Evolutionary conservation across 1,140 invertebrate species (phyloP), one percentile per base, ranked within the genome.

Genomic region (Argopecten irradians): DNA sequence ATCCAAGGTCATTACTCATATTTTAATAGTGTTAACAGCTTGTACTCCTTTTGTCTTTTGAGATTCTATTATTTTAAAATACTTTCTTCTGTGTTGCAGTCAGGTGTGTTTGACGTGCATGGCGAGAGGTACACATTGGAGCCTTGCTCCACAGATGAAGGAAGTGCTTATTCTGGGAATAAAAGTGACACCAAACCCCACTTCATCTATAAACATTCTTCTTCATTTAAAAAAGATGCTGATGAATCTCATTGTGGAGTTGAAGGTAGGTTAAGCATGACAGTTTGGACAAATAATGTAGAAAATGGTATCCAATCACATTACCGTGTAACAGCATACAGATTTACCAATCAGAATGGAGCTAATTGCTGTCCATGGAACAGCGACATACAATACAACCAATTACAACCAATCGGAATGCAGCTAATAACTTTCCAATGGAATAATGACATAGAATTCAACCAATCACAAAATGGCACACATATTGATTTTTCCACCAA

Each of bases 81-180:
- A 14, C 22, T 88, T 89, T 89, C 35, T 88, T 90, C 86, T 86
- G 84, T 82, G 33, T 92, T 93, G 84, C 92, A 93, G 93, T 90
- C 89, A 43, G 93, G 93, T 39, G 87, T 91, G 1, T 90, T 93
- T 85, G 86, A 92, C 36, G 46, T 91, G 84, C 34, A 87, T 36
- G 92, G 91, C 41, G 91, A 92, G 82, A 92, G 91, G 82, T 93
- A 91, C 87, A 88, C 91, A 87, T 90, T 93, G 55, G 91, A 93
- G 86, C 92, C 92, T 36, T 16, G 86, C 43, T 33, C 82, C 85
- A 39, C 85, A 83, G 86, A 34, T 86, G 82, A 55, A 86, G 83
- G 84, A 34, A 43, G 34, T 82, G 84, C 82, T 85, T 33, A 33
- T n/a, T 35, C 55, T 87, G 32, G 34, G 34, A 32, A 55, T 83